Percentiles rank a stretch among this genome's conserved stretches.
phyloP scores from a whole-genome alignment of 1,140 invertebrate genomes.

The Drosophila saltans region DNA sequence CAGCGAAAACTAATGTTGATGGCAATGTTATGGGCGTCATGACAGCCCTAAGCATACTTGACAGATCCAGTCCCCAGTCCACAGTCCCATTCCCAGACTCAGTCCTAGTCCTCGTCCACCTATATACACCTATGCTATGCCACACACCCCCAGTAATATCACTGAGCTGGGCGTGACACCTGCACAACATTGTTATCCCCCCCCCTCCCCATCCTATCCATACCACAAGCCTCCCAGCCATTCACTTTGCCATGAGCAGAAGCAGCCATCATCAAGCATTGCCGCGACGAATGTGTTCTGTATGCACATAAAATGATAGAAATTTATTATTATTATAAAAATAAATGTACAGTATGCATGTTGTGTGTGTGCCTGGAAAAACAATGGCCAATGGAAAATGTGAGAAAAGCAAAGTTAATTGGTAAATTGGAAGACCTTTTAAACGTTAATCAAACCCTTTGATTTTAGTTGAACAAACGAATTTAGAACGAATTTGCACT shows the following conservation, averaged over 20 bases:
- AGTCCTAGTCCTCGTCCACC: background rate
- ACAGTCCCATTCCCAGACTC: slow-evolving; percentile 46
- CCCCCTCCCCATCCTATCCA: background rate
- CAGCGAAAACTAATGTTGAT: slow-evolving; percentile 76
- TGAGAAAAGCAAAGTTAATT: background rate
- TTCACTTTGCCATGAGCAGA: background rate
- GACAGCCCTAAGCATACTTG: slow-evolving; percentile 81
- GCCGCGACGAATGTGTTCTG: slow-evolving; percentile 12
- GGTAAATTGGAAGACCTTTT: background rate
- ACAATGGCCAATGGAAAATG: background rate
- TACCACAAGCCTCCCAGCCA: slow-evolving; percentile 2
- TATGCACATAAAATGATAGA: slow-evolving; percentile 8
- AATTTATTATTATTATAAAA: slow-evolving; percentile 15
- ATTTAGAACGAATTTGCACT: no score
- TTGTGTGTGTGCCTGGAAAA: background rate
- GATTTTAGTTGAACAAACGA: no score
- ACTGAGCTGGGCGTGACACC: slow-evolving; percentile 53
- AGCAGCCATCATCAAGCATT: slow-evolving; percentile 2
- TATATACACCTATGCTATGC: no score
- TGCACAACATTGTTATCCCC: slow-evolving; percentile 51
- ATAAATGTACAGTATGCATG: slow-evolving; percentile 1
- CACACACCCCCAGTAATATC: background rate
- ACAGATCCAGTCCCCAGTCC: slow-evolving; percentile 49
- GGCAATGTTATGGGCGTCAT: slow-evolving; percentile 81
- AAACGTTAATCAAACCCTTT: background rate